Evolutionary conservation across 35 echinoderm and acorn worm species (phyloP), one percentile per base, ranked within the genome.

Genomic region (Acanthaster planci): DNA sequence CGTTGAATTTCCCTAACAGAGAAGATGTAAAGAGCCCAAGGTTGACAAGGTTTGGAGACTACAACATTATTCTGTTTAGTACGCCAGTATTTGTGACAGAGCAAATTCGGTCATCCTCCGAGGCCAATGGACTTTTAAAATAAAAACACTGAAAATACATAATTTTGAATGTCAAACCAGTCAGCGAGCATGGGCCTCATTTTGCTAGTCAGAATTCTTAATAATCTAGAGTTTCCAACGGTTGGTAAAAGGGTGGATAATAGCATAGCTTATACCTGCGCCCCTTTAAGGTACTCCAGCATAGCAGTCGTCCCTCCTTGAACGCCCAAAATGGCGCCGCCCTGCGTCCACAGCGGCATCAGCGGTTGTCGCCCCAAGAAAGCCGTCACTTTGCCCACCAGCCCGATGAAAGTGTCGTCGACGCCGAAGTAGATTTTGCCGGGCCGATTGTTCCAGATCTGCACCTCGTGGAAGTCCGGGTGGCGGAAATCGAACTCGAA

Each of bases 291-390:
- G 67, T 94, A 99, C 16, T 76, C 40, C 21, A 99, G 59, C 96
- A 94, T 99, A 5, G 85, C 78, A 30, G 87, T 89, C 35, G 96
- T 99, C 5, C 95, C 96, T 16, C 96, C 96, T 60, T 99, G 96
- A 15, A 99, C 67, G 1, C 96, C 96, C 19, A 99, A 44, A 39
- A 94, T 83, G 59, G 84, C 86, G 37, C 96, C 96, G 16, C 89
- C 86, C 40, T 92, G 76, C 17, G 93, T 50, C 96, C 96, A 99
- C 18, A 91, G 89, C 2, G 96, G 96, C 16, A 94, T 7, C 34
- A 56, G 18, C 9, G 96, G 91, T 50, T 94, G 91, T 18, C 92
- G 85, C 5, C 96, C 96, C 18, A 93, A 81, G n/a, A 89, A 88
- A 0, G 57, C 86, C 0, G 88, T 77, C 29, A 99, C 47, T 40